Conservation (phyloP, 2,797 vertebrate species). For the Sebastiscus tertius region DNA sequence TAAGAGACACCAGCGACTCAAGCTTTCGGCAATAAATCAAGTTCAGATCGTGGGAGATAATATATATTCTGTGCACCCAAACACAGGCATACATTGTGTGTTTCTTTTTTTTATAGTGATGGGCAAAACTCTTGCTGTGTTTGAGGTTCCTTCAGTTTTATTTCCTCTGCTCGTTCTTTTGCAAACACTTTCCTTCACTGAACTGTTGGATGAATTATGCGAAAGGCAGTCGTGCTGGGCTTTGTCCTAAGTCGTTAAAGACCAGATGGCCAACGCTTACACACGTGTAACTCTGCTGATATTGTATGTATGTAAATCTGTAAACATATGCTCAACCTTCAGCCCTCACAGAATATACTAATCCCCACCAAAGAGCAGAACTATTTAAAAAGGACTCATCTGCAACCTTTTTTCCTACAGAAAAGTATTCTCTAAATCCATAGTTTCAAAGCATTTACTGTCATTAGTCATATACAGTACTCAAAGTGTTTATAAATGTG, state of each 20-base stretch:
- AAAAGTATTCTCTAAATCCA: neutral
- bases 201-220: conserved; percentile 16
- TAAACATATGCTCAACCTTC: conserved; percentile 69
- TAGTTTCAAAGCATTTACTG: neutral
- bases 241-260: conserved; percentile 60
- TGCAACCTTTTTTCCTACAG: conserved; percentile 10
- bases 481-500: conserved; percentile 51
- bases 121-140: conserved; percentile 15
- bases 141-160: conserved; percentile 27
- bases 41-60: conserved; percentile 32
- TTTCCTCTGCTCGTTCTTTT: neutral
- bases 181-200: neutral
- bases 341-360: conserved; percentile 51
- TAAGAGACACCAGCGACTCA: conserved; percentile 11
- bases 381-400: conserved; percentile 27
- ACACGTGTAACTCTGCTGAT: conserved; percentile 54
- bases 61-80: neutral
- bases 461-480: conserved; percentile 20
- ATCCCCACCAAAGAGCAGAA: conserved; percentile 52
- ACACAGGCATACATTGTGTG: neutral
- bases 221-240: conserved; percentile 35
- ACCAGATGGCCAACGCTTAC: conserved; percentile 61
- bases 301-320: conserved; percentile 67
- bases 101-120: neutral
- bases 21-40: conserved; percentile 53